Evolutionary conservation across 1,140 invertebrate genomes (phyloP).

Genomic region (Zophobas atratus): DNA sequence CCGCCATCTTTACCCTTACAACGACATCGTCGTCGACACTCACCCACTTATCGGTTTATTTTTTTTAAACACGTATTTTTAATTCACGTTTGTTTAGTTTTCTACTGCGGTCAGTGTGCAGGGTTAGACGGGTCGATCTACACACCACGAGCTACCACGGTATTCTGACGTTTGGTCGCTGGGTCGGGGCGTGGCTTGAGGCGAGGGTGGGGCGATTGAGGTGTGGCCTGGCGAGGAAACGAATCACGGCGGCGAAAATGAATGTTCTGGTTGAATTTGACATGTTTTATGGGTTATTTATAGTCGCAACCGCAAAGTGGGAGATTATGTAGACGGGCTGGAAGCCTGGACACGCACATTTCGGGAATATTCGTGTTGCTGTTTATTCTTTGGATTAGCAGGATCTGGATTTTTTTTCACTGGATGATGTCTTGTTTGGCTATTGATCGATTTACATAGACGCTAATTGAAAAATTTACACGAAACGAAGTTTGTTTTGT

Average conservation of each 20-base stretch:
- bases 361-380: constrained; percentile 51
- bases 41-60: constrained; percentile 1
- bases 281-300: constrained; percentile 62
- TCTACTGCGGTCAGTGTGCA: not conserved
- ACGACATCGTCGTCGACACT: constrained; percentile 11
- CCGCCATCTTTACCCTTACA: constrained; percentile 60
- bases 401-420: not conserved
- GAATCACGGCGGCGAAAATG: constrained; percentile 54
- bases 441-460: not conserved
- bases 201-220: constrained; percentile 44
- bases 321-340: constrained; percentile 51
- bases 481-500: not conserved
- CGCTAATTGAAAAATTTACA: not conserved
- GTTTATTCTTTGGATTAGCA: constrained; percentile 56
- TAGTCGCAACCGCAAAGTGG: constrained; percentile 55
- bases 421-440: constrained; percentile 63
- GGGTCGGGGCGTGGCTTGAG: constrained; percentile 61
- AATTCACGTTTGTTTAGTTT: too few relatives aligned
- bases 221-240: constrained; percentile 47
- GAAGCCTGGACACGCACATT: constrained; percentile 44
- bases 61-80: too few relatives aligned
- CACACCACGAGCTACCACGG: constrained; percentile 61
- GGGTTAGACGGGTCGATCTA: constrained; percentile 55
- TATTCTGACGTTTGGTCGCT: constrained; percentile 61
- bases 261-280: constrained; percentile 55